Evolutionary conservation across 1,140 invertebrate species (phyloP).

Genomic region (Drosophila grimshawi): DNA sequence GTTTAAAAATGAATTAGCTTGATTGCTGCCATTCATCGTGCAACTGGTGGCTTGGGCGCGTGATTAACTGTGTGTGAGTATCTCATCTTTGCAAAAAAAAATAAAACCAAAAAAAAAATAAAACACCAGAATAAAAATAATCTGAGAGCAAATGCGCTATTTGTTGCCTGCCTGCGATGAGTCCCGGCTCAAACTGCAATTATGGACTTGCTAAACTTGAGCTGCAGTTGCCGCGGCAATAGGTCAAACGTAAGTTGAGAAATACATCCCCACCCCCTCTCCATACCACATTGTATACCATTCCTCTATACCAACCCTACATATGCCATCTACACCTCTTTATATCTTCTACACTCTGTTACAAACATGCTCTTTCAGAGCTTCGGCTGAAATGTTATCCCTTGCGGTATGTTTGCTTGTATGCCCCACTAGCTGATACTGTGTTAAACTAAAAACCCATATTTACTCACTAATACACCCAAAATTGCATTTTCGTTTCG

Average conservation of each 20-base stretch:
- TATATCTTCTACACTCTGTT: not conserved
- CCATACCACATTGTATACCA: not conserved
- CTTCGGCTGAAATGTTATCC: not conserved
- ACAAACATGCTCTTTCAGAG: constrained; percentile 4
- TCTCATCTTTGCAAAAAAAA: not conserved
- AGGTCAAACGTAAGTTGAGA: constrained; percentile 19
- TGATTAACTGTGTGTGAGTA: not conserved
- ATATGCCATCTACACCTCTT: too few species aligned
- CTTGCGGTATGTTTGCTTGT: too few species aligned
- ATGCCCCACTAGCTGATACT: not conserved
- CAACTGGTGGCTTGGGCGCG: constrained; percentile 15
- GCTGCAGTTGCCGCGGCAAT: constrained; percentile 4
- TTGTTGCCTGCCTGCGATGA: constrained; percentile 9
- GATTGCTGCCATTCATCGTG: constrained; percentile 40
- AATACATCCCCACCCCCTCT: constrained; percentile 6
- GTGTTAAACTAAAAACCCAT: not conserved
- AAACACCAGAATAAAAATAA: constrained; percentile 8
- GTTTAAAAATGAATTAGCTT: constrained; percentile 65
- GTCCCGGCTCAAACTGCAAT: constrained; percentile 54
- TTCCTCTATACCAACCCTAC: too few species aligned
- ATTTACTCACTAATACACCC: not conserved
- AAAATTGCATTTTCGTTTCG: not conserved
- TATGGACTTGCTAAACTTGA: constrained; percentile 46
- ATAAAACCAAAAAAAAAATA: not conserved
- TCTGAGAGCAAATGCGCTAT: constrained; percentile 9